Evolutionary conservation across 2,888 invertebrate genomes (phyloP), one percentile per base, ranked within the genome.

Genomic region (Brenthis ino): DNA sequence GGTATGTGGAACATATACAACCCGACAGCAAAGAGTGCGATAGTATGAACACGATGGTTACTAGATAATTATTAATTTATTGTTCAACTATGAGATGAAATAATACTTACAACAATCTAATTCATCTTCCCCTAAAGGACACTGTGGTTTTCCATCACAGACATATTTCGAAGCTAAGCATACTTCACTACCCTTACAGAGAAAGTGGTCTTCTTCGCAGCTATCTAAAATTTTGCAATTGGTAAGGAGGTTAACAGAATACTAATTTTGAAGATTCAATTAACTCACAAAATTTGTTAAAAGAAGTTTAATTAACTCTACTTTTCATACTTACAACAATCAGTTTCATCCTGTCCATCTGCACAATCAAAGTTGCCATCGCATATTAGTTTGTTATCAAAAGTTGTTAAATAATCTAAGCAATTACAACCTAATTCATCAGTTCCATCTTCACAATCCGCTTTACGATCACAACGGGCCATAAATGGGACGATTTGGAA

Each of bases 371-470:
- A 87, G 71, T 94, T 90, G 24, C 96, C 96, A 84, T 97, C 96
- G 83, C 97, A 97, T 72, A 97, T 90, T 0, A 95, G 92, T 11
- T 90, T 85, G 13, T 94, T 91, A 71, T 92, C 82, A 57, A 85
- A 79, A 16, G 89, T 87, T 67, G 84, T 84, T 56, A 97, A 85
- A 78, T 94, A 95, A 79, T 97, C 96, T n/a, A 88, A 91, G 80
- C 97, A 97, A 0, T 93, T 93, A 81, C 97, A 97, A 70, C 94
- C 88, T 6, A 93, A 82, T 86, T 97, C 97, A 83, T 97, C 97
- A 0, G 95, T 95, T 5, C 95, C 96, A 87, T 97, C 97, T 86
- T 97, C 96, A 82, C 97, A 97, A 79, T 97, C 96, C 20, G 94
- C 85, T 69, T 93, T 88, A 56, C 93, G 94, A 79, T 97, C 94